These are phyloP conservation scores for Meghimatium bilineatum DNA, from an alignment of 2,888 invertebrate genomes.

Conservation along the genomic window DNA sequence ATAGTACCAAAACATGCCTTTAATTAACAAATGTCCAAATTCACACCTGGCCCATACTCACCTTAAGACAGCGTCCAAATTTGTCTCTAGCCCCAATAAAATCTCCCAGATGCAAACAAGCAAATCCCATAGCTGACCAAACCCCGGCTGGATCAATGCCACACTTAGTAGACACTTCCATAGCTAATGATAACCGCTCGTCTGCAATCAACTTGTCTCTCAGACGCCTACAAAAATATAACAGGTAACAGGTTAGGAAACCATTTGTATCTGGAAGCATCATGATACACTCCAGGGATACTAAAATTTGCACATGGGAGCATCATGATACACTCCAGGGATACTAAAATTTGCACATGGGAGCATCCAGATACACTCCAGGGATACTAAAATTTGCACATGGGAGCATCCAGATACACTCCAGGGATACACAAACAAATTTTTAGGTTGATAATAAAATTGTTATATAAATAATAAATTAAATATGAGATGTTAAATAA, in stretches of 20 bases:
- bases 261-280: too few relatives aligned
- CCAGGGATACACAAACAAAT: too few relatives aligned
- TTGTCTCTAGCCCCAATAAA: slow-evolving; percentile 87
- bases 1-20: not conserved
- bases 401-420: too few relatives aligned
- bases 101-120: slow-evolving; percentile 80
- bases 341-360: too few relatives aligned
- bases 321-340: too few relatives aligned
- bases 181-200: slow-evolving; percentile 88
- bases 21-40: not conserved
- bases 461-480: too few relatives aligned
- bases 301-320: too few relatives aligned
- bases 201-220: slow-evolving; percentile 86
- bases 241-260: not conserved
- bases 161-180: slow-evolving; percentile 88
- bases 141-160: slow-evolving; percentile 86
- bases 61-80: slow-evolving; percentile 81
- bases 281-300: too few relatives aligned
- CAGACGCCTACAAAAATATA: slow-evolving; percentile 81
- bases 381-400: too few relatives aligned
- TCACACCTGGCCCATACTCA: slow-evolving; percentile 37
- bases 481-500: too few relatives aligned
- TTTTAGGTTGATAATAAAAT: too few relatives aligned
- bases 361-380: too few relatives aligned
- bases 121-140: slow-evolving; percentile 92